Percentiles rank a stretch among this genome's conserved stretches.
Evolutionary conservation across 2,888 invertebrate genomes (phyloP).

Genomic region (Chrysolina americana): DNA sequence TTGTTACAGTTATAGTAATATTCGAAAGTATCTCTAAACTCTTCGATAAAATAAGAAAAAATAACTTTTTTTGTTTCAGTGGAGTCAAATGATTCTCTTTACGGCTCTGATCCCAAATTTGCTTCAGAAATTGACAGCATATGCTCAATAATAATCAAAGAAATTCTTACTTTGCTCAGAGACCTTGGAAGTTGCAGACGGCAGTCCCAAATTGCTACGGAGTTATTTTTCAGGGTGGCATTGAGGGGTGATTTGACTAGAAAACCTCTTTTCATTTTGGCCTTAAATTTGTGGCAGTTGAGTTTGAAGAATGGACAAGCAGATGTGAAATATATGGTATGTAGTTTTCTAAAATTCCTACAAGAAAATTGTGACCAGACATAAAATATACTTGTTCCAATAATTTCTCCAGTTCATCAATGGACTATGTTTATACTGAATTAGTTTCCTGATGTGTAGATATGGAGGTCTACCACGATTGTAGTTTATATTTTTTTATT

Average conservation of each 20-base stretch:
- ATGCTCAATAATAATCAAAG: constrained; percentile 83
- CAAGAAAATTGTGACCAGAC: no score
- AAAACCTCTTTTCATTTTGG: constrained; percentile 73
- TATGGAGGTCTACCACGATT: no score
- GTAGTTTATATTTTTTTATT: no score
- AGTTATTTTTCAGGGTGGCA: constrained; percentile 79
- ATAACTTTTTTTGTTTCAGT: constrained; percentile 72
- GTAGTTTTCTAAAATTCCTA: constrained; percentile 27
- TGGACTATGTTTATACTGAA: no score
- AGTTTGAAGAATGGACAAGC: constrained; percentile 75
- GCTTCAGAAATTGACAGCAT: constrained; percentile 84
- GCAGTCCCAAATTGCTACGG: constrained; percentile 82
- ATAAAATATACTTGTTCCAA: no score
- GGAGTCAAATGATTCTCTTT: constrained; percentile 93
- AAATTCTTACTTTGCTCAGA: constrained; percentile 80
- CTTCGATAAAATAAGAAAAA: no score
- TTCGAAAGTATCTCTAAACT: no score
- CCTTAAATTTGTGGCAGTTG: constrained; percentile 87
- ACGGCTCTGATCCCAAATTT: constrained; percentile 92
- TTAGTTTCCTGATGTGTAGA: no score
- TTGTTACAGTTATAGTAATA: no score
- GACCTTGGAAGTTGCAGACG: constrained; percentile 75
- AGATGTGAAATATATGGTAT: constrained; percentile 66
- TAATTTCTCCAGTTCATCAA: no score
- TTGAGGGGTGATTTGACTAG: constrained; percentile 75